A percentile compares a stretch with the other conserved stretches of the same genome.
Evolutionary conservation across 53 echinoderm and acorn worm genomes (phyloP).

Genomic region (Henricia sp.): DNA sequence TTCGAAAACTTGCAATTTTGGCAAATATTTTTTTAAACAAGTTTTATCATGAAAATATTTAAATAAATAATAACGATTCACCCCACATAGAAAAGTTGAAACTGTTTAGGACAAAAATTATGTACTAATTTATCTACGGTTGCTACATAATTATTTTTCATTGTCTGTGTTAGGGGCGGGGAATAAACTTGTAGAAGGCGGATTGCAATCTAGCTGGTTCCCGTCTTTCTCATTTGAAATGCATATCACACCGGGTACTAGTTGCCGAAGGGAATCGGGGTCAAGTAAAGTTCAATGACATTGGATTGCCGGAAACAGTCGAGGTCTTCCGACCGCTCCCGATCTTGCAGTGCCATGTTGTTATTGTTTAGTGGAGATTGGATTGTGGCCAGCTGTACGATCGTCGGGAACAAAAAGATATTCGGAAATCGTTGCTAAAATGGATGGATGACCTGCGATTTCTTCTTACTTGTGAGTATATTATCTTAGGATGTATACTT

Average conservation of each 20-base stretch:
- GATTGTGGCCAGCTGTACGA: slow-evolving; percentile 42
- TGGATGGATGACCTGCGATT: slow-evolving; percentile 33
- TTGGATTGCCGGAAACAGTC: slow-evolving; percentile 61
- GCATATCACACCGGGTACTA: not conserved
- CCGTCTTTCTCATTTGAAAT: not conserved
- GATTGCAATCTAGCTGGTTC: slow-evolving; percentile 3
- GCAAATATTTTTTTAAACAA: not conserved
- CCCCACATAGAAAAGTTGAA: too few relatives aligned
- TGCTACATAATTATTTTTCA: not conserved
- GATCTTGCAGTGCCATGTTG: slow-evolving; percentile 72
- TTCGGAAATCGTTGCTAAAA: slow-evolving; percentile 18
- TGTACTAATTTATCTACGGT: too few relatives aligned
- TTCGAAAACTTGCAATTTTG: not conserved
- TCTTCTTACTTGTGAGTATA: slow-evolving; percentile 29
- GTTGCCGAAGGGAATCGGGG: slow-evolving; percentile 9
- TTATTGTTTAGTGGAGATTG: slow-evolving; percentile 63
- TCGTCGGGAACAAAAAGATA: slow-evolving; percentile 42
- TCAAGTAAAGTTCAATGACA: slow-evolving; percentile 66
- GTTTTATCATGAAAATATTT: not conserved
- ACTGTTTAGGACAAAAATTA: too few relatives aligned
- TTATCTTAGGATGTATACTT: not conserved
- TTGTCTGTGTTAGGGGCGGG: slow-evolving; percentile 11
- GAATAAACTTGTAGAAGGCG: not conserved
- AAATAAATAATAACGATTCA: not conserved
- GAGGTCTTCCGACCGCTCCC: slow-evolving; percentile 72